Percentiles rank a stretch among this genome's conserved stretches.
These are phyloP conservation scores for Sebastes miniatus DNA, from an alignment of 2,797 vertebrate species.

Conservation along the genomic window DNA sequence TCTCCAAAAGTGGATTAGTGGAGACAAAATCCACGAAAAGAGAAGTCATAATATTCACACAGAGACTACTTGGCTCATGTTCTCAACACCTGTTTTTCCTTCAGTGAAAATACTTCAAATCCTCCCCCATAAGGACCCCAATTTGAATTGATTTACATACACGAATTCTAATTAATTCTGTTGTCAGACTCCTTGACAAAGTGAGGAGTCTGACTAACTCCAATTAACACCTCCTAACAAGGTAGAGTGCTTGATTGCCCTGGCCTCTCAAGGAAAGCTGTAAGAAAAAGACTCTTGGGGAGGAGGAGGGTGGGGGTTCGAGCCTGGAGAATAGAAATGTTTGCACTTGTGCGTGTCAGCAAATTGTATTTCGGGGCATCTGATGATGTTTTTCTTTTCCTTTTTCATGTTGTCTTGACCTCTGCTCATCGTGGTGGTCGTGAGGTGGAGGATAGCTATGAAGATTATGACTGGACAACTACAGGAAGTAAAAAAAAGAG, in stretches of 20 bases:
- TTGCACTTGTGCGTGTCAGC: constrained; percentile 82
- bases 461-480: constrained; percentile 10
- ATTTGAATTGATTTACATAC: constrained; percentile 84
- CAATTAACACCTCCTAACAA: constrained; percentile 99
- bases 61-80: constrained; percentile 65
- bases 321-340: constrained; percentile 76
- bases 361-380: constrained; percentile 66
- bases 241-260: constrained; percentile 89
- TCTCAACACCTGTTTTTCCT: constrained; percentile 71
- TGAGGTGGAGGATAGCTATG: constrained; percentile 24
- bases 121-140: constrained; percentile 65
- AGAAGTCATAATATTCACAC: constrained; percentile 75
- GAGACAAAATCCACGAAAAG: constrained; percentile 64
- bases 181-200: constrained; percentile 93
- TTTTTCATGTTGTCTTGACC: constrained; percentile 47
- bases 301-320: constrained; percentile 11
- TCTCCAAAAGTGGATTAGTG: constrained; percentile 61
- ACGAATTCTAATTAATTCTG: constrained; percentile 84
- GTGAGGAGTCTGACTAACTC: constrained; percentile 95
- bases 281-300: constrained; percentile 85
- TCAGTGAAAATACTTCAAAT: constrained; percentile 69
- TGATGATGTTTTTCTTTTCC: constrained; percentile 58
- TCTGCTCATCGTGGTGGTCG: constrained; percentile 21
- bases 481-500: background rate
- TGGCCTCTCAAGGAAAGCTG: constrained; percentile 89